Conservation (phyloP, 2,797 vertebrate genomes). For the Spinus olivaceus region DNA sequence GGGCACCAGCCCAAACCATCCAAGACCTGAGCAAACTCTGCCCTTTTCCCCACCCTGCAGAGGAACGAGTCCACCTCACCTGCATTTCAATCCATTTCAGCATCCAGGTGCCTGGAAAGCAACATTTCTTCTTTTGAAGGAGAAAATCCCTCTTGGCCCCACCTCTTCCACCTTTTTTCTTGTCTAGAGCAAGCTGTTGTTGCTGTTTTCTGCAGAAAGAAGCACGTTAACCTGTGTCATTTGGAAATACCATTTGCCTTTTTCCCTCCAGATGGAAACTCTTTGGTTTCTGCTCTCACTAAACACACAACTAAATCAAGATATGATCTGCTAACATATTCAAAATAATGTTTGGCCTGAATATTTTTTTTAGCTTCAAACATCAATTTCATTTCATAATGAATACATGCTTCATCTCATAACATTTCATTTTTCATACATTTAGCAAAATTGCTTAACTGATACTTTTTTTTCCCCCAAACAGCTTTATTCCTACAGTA, state of each 20-base stretch:
- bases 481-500: constrained; percentile 11
- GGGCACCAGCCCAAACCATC: not conserved
- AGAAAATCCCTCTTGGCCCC: not conserved
- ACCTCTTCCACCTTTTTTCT: not conserved
- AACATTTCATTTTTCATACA: constrained; percentile 54
- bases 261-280: constrained; percentile 25
- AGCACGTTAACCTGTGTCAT: not conserved
- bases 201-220: not conserved
- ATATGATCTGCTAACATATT: constrained; percentile 57
- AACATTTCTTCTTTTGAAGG: not conserved
- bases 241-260: constrained; percentile 1
- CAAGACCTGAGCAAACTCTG: not conserved
- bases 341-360: constrained; percentile 53
- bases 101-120: not conserved
- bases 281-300: constrained; percentile 12
- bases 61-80: fast-evolving
- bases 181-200: not conserved
- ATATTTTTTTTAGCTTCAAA: constrained; percentile 47
- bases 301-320: constrained; percentile 53
- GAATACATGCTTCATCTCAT: constrained; percentile 40
- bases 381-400: constrained; percentile 48
- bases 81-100: not conserved
- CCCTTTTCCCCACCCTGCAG: not conserved
- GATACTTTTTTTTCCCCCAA: not conserved
- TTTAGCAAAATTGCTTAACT: constrained; percentile 54